A percentile compares a stretch with the other conserved stretches of the same genome.
Evolutionary conservation across 1,140 invertebrate genomes (phyloP).

Genomic region (Subanguina moxae): DNA sequence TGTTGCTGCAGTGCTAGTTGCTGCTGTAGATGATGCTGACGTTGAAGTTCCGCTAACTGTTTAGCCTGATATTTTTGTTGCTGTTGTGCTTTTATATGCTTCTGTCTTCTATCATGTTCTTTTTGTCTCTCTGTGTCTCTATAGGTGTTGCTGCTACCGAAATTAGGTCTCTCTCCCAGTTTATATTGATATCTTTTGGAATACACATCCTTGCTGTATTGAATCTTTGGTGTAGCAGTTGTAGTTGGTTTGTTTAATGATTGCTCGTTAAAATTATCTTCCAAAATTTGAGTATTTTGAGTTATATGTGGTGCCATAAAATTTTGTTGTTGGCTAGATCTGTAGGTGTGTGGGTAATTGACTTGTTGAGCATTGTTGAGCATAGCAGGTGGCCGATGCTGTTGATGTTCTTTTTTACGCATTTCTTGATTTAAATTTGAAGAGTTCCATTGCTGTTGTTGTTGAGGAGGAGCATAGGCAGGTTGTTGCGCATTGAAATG

Average conservation of each 20-base stretch:
- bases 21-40: slow-evolving; percentile 3
- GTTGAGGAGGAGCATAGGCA: neutral
- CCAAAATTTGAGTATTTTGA: no score
- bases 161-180: neutral
- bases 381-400: neutral
- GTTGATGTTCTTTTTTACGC: no score
- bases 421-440: no score
- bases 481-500: neutral
- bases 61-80: neutral
- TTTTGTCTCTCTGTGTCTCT: slow-evolving; percentile 5
- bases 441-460: neutral
- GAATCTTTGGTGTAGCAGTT: neutral
- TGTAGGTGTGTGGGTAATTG: no score
- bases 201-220: slow-evolving; percentile 16
- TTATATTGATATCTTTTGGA: slow-evolving; percentile 9
- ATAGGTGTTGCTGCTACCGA: neutral
- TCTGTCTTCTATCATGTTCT: neutral
- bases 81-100: neutral
- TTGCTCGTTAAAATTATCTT: neutral
- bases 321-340: no score
- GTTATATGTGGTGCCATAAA: no score
- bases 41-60: neutral
- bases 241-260: neutral
- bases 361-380: no score
- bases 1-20: slow-evolving; percentile 20